Evolutionary conservation across 2,797 vertebrate species (phyloP).

Genomic region (Okamejei kenojei): DNA sequence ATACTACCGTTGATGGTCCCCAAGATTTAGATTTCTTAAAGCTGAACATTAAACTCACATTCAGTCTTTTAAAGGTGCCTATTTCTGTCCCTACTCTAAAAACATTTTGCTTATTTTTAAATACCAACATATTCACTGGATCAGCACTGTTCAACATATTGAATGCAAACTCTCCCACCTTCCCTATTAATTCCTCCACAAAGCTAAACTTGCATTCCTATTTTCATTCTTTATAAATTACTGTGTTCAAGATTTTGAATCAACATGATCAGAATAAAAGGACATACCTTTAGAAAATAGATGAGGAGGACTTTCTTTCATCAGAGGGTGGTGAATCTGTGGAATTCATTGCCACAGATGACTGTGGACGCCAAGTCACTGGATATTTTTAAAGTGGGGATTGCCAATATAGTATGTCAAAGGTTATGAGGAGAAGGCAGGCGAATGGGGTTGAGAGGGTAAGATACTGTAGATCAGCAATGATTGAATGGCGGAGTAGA

Average conservation of each 20-base stretch:
- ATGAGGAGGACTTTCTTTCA: no score
- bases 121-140: background rate
- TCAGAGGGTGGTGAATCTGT: no score
- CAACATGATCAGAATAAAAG: background rate
- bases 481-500: no score
- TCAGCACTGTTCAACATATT: background rate
- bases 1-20: background rate
- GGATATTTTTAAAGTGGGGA: no score
- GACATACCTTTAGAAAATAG: no score
- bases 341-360: no score
- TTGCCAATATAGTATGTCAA: no score
- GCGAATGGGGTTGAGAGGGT: no score
- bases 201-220: no score
- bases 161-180: background rate
- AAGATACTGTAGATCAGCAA: no score
- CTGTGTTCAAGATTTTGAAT: background rate
- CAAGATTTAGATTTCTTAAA: background rate
- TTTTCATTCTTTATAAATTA: background rate
- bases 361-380: no score
- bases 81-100: background rate
- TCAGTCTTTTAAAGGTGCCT: background rate
- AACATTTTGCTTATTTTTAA: background rate
- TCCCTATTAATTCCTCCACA: background rate
- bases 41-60: background rate
- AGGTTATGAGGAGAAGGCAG: no score